Percentiles rank a stretch among this genome's conserved stretches.
Evolutionary conservation across 2,113 vertebrate genomes (phyloP).

Genomic region (Scomber japonicus): DNA sequence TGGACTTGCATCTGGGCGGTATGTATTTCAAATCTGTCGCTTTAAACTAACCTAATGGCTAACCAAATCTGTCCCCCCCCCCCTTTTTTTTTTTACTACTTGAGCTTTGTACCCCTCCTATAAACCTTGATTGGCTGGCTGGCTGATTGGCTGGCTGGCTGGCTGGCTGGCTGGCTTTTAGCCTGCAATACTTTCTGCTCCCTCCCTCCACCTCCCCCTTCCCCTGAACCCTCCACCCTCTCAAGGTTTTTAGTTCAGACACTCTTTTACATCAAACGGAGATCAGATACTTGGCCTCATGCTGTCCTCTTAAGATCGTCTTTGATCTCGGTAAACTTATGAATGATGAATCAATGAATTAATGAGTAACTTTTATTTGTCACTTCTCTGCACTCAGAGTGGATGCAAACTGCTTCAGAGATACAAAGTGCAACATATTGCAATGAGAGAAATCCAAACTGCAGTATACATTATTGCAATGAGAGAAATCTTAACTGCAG

Average conservation of each 20-base stretch:
- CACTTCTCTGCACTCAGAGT: conserved; percentile 7
- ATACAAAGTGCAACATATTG: neutral
- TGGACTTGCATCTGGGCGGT: conserved; percentile 99
- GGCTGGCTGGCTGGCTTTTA: conserved; percentile 51
- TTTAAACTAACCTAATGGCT: conserved; percentile 90
- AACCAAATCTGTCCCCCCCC: conserved; percentile 71
- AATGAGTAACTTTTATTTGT: conserved; percentile 57
- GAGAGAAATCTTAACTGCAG: neutral
- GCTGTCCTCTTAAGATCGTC: conserved; percentile 54
- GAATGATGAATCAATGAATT: conserved; percentile 57
- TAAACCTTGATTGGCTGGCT: conserved; percentile 39
- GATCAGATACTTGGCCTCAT: conserved; percentile 58
- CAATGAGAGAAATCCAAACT: neutral
- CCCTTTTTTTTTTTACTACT: conserved; percentile 38
- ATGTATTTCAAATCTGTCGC: conserved; percentile 96
- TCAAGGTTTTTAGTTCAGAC: conserved; percentile 81
- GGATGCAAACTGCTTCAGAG: neutral
- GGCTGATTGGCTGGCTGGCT: conserved; percentile 34
- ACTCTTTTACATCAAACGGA: conserved; percentile 70
- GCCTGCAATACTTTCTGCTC: conserved; percentile 46
- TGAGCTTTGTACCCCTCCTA: conserved; percentile 69
- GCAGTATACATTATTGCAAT: neutral
- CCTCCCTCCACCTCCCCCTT: neutral
- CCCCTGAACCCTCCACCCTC: conserved; percentile 47
- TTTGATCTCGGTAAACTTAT: conserved; percentile 67